These are phyloP conservation scores for Drepana falcataria DNA, from an alignment of 2,888 invertebrate genomes.

Conservation along the genomic window DNA sequence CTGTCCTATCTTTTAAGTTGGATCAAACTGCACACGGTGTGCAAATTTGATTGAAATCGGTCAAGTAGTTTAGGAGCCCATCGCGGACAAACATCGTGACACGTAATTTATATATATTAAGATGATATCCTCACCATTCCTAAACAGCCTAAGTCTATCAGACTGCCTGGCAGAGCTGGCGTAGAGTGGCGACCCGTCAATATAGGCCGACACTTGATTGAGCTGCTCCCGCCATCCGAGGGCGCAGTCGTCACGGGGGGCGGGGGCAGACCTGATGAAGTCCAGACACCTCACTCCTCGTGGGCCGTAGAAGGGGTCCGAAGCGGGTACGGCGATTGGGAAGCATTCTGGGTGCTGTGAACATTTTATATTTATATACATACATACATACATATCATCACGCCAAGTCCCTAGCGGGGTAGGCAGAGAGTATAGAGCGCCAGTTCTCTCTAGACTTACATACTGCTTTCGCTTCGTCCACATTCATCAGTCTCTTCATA, in stretches of 20 bases:
- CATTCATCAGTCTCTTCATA: no score
- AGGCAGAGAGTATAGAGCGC: no score
- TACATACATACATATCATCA: no score
- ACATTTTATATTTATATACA: background rate
- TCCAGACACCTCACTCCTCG: constrained; percentile 88
- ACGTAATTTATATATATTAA: no score
- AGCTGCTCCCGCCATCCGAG: constrained; percentile 91
- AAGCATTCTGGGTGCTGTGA: constrained; percentile 90
- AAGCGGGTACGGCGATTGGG: constrained; percentile 85
- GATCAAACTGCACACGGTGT: no score
- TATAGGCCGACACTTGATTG: constrained; percentile 88
- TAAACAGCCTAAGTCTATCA: constrained; percentile 85
- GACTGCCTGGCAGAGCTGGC: constrained; percentile 86
- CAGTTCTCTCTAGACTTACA: no score
- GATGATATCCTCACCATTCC: constrained; percentile 82
- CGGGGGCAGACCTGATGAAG: constrained; percentile 89
- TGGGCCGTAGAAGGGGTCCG: constrained; percentile 85
- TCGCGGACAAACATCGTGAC: no score
- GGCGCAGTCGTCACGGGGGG: constrained; percentile 87
- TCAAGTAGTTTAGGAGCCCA: no score
- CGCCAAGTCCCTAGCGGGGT: no score
- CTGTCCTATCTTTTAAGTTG: no score
- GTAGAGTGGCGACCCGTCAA: constrained; percentile 91
- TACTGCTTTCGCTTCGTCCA: no score
- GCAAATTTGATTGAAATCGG: no score